Conservation (phyloP, 1,140 invertebrate species). For the Pseudomyrmex sp. region DNA sequence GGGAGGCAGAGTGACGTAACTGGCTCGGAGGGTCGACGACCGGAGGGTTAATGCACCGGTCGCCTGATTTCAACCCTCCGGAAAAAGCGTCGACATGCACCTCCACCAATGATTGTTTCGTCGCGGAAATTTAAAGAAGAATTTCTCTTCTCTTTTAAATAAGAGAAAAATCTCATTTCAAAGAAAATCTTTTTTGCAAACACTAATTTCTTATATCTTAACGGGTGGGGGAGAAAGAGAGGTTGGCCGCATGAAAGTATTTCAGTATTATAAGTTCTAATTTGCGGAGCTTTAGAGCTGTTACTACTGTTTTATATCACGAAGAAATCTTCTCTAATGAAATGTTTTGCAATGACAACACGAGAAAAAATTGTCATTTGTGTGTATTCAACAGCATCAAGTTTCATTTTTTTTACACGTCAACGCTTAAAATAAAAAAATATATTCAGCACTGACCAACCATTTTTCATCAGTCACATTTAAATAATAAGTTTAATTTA, state of each 20-base stretch:
- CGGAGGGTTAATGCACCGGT: conserved; percentile 83
- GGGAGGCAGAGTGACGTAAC: conserved; percentile 80
- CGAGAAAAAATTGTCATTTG: too few relatives aligned
- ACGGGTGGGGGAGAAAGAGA: not conserved
- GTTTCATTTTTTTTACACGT: too few relatives aligned
- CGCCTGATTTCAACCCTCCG: conserved; percentile 78
- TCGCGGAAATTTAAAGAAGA: conserved; percentile 65
- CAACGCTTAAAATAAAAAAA: too few relatives aligned
- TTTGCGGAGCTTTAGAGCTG: not conserved
- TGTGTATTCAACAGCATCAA: too few relatives aligned
- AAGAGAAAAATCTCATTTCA: not conserved
- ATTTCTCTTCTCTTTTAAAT: not conserved
- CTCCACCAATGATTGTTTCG: conserved; percentile 65
- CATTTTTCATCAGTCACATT: too few relatives aligned
- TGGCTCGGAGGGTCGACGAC: conserved; percentile 81
- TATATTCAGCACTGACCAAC: too few relatives aligned
- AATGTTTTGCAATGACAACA: too few relatives aligned
- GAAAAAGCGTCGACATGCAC: conserved; percentile 71
- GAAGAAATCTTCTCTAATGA: too few relatives aligned
- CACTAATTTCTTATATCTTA: not conserved
- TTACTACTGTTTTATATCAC: too few relatives aligned
- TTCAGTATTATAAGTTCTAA: not conserved
- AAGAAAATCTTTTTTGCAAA: not conserved
- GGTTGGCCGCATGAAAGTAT: not conserved
- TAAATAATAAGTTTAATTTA: too few relatives aligned